Percentiles rank a stretch among this genome's conserved stretches.
Conservation (phyloP, 2,113 vertebrate genomes). For the Misgurnus anguillicaudatus region DNA sequence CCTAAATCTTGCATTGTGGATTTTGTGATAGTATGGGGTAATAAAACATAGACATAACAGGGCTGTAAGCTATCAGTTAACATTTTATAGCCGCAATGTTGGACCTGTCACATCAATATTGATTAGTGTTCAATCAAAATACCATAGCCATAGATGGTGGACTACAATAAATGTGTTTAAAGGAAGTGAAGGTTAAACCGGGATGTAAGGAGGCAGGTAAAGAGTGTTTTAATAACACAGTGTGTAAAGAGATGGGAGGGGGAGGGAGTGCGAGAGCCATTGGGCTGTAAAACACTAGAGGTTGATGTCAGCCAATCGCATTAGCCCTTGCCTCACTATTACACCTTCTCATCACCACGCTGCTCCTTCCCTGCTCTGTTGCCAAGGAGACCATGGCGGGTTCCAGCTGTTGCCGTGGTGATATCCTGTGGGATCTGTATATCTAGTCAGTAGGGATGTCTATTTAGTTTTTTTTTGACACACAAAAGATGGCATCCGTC, state of each 20-base stretch:
- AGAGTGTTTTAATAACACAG: slow-evolving; percentile 21
- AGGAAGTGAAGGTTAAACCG: not conserved
- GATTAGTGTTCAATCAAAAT: no score
- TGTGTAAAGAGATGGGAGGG: not conserved
- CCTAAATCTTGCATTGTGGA: not conserved
- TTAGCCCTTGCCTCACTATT: slow-evolving; percentile 54
- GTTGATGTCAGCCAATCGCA: slow-evolving; percentile 56
- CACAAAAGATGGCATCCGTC: slow-evolving; percentile 39
- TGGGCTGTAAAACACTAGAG: slow-evolving; percentile 48
- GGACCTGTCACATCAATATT: not conserved
- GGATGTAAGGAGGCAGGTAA: slow-evolving; percentile 6
- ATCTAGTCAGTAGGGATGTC: slow-evolving; percentile 48
- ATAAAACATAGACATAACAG: not conserved
- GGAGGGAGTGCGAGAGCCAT: slow-evolving; percentile 37
- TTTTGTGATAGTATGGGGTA: not conserved
- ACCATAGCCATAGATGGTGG: no score
- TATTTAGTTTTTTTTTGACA: slow-evolving; percentile 37
- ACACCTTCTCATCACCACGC: slow-evolving; percentile 55
- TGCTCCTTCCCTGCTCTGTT: slow-evolving; percentile 65
- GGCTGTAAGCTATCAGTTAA: not conserved
- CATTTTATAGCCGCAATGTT: not conserved
- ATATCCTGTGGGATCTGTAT: slow-evolving; percentile 61
- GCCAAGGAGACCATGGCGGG: slow-evolving; percentile 69
- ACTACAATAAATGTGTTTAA: not conserved
- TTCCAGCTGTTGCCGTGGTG: slow-evolving; percentile 76